Conservation (phyloP, 2,888 invertebrate genomes). For the Amblyjoppa fuscipennis region DNA sequence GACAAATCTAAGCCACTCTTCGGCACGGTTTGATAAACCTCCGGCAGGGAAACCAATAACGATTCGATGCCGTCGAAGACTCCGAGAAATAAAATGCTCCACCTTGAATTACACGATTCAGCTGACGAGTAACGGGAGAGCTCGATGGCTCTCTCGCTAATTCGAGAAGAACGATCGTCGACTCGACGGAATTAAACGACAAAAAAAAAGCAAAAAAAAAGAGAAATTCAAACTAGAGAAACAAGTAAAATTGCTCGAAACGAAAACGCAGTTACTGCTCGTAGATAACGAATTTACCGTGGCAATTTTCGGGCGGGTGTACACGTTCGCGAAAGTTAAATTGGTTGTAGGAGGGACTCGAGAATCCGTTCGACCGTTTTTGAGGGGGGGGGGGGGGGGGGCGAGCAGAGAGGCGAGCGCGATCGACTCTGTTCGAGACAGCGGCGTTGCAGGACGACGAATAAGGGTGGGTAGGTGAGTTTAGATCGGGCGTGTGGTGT, state of each 20-base stretch:
- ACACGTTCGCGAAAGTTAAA: conserved; percentile 54
- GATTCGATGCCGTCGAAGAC: background rate
- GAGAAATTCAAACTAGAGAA: background rate
- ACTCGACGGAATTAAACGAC: background rate
- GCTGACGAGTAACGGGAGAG: conserved; percentile 4
- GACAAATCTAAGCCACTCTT: conserved; percentile 19
- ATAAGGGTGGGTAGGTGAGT: conserved; percentile 18
- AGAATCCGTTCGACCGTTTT: conserved; percentile 56
- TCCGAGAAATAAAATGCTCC: background rate
- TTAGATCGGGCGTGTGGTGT: conserved; percentile 9
- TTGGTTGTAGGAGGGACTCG: conserved; percentile 55
- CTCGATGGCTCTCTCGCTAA: background rate
- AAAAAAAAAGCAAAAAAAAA: background rate
- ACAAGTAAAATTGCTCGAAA: conserved; percentile 15
- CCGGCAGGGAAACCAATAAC: background rate
- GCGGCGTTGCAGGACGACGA: conserved; percentile 38
- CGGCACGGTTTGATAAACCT: background rate
- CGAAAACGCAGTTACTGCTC: conserved; percentile 31
- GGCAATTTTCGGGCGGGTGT: conserved; percentile 24
- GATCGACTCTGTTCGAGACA: conserved; percentile 57
- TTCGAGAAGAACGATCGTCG: background rate
- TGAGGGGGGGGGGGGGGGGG: no score
- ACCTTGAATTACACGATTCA: conserved; percentile 16
- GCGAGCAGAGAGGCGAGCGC: background rate
- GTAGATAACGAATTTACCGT: conserved; percentile 41